Base-by-base conservation (phyloP, 2,113 vertebrate species). In the Odocoileus virginianus region DNA sequence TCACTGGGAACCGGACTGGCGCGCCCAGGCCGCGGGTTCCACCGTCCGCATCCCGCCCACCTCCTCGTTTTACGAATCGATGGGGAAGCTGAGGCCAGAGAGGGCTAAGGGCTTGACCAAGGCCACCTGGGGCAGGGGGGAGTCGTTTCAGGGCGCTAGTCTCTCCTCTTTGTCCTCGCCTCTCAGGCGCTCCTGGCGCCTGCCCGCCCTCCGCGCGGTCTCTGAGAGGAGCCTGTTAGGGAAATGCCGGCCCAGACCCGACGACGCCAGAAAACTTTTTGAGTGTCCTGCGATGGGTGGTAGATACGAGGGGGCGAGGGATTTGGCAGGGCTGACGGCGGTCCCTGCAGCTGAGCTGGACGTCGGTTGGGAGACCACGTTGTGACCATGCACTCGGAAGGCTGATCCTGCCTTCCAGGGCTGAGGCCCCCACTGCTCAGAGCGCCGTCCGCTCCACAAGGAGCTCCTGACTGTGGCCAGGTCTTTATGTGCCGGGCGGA, bases 361-460 rank as follows among this genome's bases (percentile, higher is more conserved):
- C 19, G 10, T 54, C 10, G 12, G 14, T 4, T 6, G 25, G 33
- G 58, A 28, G 19, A 64, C 7, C 5, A 17, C 54, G 1, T 6
- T 11, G 61, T 8, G 19, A 25, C 17, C 17, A 19, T 45, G 86
- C 16, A 7, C 11, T 7, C 74, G 0, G 40, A 9, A 14, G 7
- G 3, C 40, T 36, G 21, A 9, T 30, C 28, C 61, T 61, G 84
- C 5, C 9, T 13, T 23, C 30, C 0, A 1, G 19, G 7, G 85
- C 78, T 7, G 79, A 43, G 25, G 30, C 3, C 52, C 33, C 15
- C 45, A 2, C 76, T 30, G 0, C 23, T 28, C 55, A 21, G 14
- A 5, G 33, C 4, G 6, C 61, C 23, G 7, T 5, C 61, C 5
- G 3, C 50, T 7, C 36, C 27, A 52, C 40, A 0, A 13, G 0